Evolutionary conservation across 2,113 vertebrate species (phyloP), one percentile per base, ranked within the genome.

Genomic region (Festucalex cinctus): DNA sequence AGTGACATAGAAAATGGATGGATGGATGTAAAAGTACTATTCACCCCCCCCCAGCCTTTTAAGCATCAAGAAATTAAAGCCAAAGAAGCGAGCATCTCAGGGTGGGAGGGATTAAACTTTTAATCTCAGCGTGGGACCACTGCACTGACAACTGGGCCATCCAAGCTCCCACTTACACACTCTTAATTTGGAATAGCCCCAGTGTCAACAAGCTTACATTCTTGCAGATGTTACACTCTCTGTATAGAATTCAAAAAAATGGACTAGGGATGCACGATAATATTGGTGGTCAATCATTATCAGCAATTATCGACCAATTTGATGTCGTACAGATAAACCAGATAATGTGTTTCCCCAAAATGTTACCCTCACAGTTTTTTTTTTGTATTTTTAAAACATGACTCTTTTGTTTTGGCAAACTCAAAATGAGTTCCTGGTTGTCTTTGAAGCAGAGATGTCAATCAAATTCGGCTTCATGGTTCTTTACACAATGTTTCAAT

Each of bases 181-280:
- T 70, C 32, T 49, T 43, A 51, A 61, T 39, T 43, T 57, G 41
- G 26, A 28, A 60, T 57, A 35, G 51, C 51, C 51, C 19, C 19
- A 51, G 20, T 51, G 2, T n/a, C 48, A 66, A 37, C 37, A 61
- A 61, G 69, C 44, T 58, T 59, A 36, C 48, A 70, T 60, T 48
- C 67, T 65, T 68, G 60, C 70, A 63, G 66, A 63, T 68, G 68
- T 85, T 70, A 35, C 63, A 78, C 74, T 69, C 60, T 74, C 74
- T 73, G 61, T 75, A 57, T 59, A 41, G 58, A 49, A 82, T 19
- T 1, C 16, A 44, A 44, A 44, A 44, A 43, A 14, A 14, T 5
- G 3, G 12, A 44, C 13, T n/a, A n/a, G n/a, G n/a, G n/a, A n/a
- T n/a, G n/a, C n/a, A n/a, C n/a, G n/a, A n/a, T n/a, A n/a, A n/a